Conservation (phyloP, 2,888 invertebrate species). For the Drosophila nr. perissopoda region DNA sequence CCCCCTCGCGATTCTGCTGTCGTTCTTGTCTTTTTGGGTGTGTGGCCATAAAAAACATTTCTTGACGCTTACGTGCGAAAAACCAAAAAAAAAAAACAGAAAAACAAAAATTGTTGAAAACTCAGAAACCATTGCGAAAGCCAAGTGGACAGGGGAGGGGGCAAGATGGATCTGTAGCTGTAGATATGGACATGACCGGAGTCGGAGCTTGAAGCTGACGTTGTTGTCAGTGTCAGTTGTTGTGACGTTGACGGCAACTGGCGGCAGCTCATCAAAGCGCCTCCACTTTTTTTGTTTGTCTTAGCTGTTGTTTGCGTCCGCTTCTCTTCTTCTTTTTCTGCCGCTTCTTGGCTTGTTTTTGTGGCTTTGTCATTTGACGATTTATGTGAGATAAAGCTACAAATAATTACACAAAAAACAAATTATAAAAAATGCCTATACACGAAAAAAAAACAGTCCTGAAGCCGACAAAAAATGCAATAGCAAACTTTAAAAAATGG, state of each 20-base stretch:
- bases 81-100: slow-evolving; percentile 26
- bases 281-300: slow-evolving; percentile 33
- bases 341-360: slow-evolving; percentile 13
- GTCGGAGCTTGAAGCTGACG: slow-evolving; percentile 17
- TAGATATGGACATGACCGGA: slow-evolving; percentile 45
- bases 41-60: slow-evolving; percentile 78
- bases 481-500: not conserved
- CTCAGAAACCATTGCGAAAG: slow-evolving; percentile 54
- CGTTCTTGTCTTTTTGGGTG: slow-evolving; percentile 13
- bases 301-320: slow-evolving; percentile 15
- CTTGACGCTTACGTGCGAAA: slow-evolving; percentile 80
- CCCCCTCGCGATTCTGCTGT: slow-evolving; percentile 30
- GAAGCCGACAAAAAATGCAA: not conserved
- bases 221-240: slow-evolving; percentile 44
- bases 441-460: slow-evolving; percentile 9
- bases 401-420: not conserved
- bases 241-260: slow-evolving; percentile 49
- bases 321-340: slow-evolving; percentile 5
- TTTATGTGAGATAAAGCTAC: slow-evolving; percentile 32
- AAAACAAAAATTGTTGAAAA: slow-evolving; percentile 53
- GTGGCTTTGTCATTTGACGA: slow-evolving; percentile 31
- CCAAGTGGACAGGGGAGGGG: slow-evolving; percentile 9
- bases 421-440: not conserved
- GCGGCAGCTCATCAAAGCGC: slow-evolving; percentile 65
- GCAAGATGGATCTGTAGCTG: slow-evolving; percentile 54